phyloP scores from a whole-genome alignment of 2,888 invertebrate species.

The Eilema caniola region DNA sequence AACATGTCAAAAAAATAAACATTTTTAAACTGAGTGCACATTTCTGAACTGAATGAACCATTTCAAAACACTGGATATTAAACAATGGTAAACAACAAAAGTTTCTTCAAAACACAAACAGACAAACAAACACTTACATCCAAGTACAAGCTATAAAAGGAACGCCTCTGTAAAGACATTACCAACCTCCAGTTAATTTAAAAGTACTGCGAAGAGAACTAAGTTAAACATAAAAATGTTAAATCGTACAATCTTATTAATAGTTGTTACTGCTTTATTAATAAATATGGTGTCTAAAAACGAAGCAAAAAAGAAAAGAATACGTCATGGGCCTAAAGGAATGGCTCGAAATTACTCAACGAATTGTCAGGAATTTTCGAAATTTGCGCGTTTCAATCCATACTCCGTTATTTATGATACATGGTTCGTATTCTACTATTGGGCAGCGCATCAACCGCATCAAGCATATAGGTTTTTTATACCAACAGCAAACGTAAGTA shows the following conservation, averaged over 20 bases:
- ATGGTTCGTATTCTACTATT: conserved; percentile 72
- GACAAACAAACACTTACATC: neutral
- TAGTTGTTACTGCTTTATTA: conserved; percentile 9
- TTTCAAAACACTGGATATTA: neutral
- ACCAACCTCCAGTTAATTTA: neutral
- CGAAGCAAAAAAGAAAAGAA: conserved; percentile 16
- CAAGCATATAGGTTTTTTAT: conserved; percentile 51
- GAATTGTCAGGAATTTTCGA: conserved; percentile 64
- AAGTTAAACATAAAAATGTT: conserved; percentile 1
- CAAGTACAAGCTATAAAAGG: conserved; percentile 8
- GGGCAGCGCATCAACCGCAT: conserved; percentile 46
- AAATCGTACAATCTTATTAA: conserved; percentile 9
- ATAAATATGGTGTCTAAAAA: conserved; percentile 20
- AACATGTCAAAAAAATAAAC: neutral
- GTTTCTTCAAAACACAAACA: conserved; percentile 6
- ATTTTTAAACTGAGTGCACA: neutral
- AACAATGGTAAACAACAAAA: conserved; percentile 12
- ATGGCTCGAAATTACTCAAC: conserved; percentile 43
- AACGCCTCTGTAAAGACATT: neutral
- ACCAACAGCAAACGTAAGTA: conserved; percentile 60
- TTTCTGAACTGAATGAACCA: neutral
- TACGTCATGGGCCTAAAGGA: conserved; percentile 45
- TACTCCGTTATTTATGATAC: conserved; percentile 58
- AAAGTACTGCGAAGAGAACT: neutral
- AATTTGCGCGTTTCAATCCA: conserved; percentile 69